Base-by-base conservation (phyloP, 2,797 vertebrate genomes). In the Numenius phaeopus region DNA sequence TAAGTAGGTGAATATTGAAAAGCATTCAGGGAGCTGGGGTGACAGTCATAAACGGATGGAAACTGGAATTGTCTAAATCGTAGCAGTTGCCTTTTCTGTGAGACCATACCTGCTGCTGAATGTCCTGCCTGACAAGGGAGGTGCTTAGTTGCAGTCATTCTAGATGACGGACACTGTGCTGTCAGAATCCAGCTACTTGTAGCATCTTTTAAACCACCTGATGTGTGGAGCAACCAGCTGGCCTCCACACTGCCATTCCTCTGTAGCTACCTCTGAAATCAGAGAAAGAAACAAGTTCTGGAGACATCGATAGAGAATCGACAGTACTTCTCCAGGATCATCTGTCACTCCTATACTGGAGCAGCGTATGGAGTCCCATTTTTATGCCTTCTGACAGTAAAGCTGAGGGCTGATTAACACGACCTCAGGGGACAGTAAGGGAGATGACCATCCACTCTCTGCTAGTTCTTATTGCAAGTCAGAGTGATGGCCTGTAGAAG, bases 341-440 rank as follows among this genome's bases (percentile, higher is more conserved):
- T 65, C 75, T 0, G 0, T 88, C 81, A 92, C 70, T 72, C 65
- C 77, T 92, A 20, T 34, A 16, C 64, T 37, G 9, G 9, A 69
- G 83, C 69, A 89, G 83, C 76, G 34, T 44, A 54, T 62, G 20
- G 46, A 95, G 70, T 82, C 87, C 69, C 29, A 2, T 90, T 70
- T 94, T 94, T 94, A 87, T 94, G 66, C 64, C 71, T 96, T 94
- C 83, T 89, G 91, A 92, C 72, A 91, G 81, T 80, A 91, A 85
- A 92, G 83, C 92, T 0, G 1, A 87, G 54, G 83, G 76, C 83
- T 97, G 96, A 95, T 96, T 90, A 97, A 88, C 69, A 24, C 39
- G 81, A 90, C 90, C 79, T 72, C 67, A 75, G 90, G 94, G 94
- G 82, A 81, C 55, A 79, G 91, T 90, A 82, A 88, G 64, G 80